phyloP scores from a whole-genome alignment of 2,113 vertebrate species.

The Solea solea region DNA sequence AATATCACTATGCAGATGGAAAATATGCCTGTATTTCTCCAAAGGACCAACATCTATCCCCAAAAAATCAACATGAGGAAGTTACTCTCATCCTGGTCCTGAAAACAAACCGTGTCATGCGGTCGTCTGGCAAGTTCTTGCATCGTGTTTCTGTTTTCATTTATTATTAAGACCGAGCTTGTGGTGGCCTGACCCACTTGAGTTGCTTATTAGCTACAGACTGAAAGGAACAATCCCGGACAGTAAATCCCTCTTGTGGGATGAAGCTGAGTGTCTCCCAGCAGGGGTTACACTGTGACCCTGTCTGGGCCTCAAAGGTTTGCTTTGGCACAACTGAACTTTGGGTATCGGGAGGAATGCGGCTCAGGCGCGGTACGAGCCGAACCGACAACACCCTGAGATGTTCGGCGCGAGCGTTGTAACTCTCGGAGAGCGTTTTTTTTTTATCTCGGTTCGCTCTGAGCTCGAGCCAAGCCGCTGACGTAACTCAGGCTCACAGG shows the following conservation, averaged over 20 bases:
- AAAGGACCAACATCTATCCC: slow-evolving; percentile 30
- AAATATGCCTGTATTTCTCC: slow-evolving; percentile 29
- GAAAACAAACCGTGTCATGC: slow-evolving; percentile 44
- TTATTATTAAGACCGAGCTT: slow-evolving; percentile 60
- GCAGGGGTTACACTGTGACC: slow-evolving; percentile 63
- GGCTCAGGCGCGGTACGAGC: slow-evolving; percentile 24
- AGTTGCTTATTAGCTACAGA: slow-evolving; percentile 61
- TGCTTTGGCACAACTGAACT: slow-evolving; percentile 56
- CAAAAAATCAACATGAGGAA: slow-evolving; percentile 56
- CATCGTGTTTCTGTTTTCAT: slow-evolving; percentile 63
- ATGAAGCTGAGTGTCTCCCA: slow-evolving; percentile 73
- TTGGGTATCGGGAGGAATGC: slow-evolving; percentile 62
- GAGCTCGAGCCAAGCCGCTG: slow-evolving; percentile 12
- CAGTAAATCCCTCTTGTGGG: slow-evolving; percentile 74
- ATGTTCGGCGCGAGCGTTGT: slow-evolving; percentile 16
- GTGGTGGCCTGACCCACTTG: slow-evolving; percentile 66
- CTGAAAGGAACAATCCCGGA: slow-evolving; percentile 51
- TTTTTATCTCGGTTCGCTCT: slow-evolving; percentile 20
- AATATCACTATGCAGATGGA: slow-evolving; percentile 36
- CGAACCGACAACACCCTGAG: slow-evolving; percentile 30
- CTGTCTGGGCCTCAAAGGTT: slow-evolving; percentile 67
- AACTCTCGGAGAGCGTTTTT: neutral
- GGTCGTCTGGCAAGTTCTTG: slow-evolving; percentile 44
- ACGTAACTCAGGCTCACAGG: slow-evolving; percentile 32
- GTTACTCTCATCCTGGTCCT: slow-evolving; percentile 37